These are phyloP conservation scores for Malurus alboscapulatus DNA, from an alignment of 2,113 vertebrate species.

Conservation along the genomic window DNA sequence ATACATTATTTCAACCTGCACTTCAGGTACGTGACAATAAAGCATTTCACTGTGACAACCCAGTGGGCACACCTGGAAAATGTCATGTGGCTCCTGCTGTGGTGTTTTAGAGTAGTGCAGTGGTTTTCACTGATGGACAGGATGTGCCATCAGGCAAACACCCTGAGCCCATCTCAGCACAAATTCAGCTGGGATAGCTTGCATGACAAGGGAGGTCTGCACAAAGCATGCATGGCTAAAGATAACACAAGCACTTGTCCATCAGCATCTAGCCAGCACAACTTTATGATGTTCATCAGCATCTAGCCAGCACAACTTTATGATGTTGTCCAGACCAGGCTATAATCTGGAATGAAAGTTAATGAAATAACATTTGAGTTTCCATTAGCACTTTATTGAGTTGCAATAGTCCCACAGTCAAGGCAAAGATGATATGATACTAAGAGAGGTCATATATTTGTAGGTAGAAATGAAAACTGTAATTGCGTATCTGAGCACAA, in stretches of 20 bases:
- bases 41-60: not conserved
- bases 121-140: not conserved
- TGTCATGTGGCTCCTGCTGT: fast-evolving
- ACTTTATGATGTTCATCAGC: not conserved
- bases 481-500: not conserved
- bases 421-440: not conserved
- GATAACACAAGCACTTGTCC: not conserved
- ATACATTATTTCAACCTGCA: not conserved
- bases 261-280: not conserved
- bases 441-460: not conserved
- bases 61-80: not conserved
- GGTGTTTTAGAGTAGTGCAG: not conserved
- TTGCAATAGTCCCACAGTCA: fast-evolving
- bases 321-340: not conserved
- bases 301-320: not conserved
- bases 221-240: not conserved
- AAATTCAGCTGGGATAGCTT: not conserved
- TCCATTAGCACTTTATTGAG: conserved; percentile 11
- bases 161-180: not conserved
- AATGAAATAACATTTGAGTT: not conserved
- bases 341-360: not conserved
- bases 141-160: fast-evolving
- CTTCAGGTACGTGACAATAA: not conserved
- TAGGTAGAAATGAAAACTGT: not conserved
- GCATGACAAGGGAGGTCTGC: not conserved